A percentile compares a stretch with the other conserved stretches of the same genome.
Conservation (phyloP, 2,888 invertebrate genomes). For the Priocnemis perturbator region DNA sequence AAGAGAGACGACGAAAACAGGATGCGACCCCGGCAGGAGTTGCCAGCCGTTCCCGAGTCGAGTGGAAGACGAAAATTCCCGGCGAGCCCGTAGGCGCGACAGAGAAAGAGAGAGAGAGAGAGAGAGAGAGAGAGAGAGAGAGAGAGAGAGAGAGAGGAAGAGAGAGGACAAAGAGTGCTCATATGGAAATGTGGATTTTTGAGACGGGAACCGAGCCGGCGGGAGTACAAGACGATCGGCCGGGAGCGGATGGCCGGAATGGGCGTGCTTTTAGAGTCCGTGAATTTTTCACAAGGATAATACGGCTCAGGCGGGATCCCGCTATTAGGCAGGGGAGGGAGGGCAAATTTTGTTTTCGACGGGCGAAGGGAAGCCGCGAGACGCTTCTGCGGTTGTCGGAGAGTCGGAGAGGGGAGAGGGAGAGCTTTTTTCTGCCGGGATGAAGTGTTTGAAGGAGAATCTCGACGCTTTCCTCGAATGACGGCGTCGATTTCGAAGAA, state of each 20-base stretch:
- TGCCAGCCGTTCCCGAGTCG: too few species aligned
- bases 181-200: conserved; percentile 41
- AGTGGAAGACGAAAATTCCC: too few species aligned
- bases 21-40: too few species aligned
- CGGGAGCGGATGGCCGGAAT: conserved; percentile 20
- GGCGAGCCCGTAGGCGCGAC: not conserved
- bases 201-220: conserved; percentile 9
- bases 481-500: too few species aligned
- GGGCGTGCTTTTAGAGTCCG: conserved; percentile 53
- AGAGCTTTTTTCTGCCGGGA: too few species aligned
- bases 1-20: too few species aligned
- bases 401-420: too few species aligned
- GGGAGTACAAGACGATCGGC: conserved; percentile 34
- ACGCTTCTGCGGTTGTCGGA: not conserved
- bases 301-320: conserved; percentile 52
- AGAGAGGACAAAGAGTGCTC: conserved; percentile 1
- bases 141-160: not conserved
- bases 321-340: conserved; percentile 30
- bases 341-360: conserved; percentile 30
- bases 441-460: too few species aligned
- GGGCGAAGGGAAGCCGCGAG: not conserved
- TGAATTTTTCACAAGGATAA: conserved; percentile 59
- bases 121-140: not conserved
- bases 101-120: too few species aligned
- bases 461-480: too few species aligned